Percentiles rank a stretch among this genome's conserved stretches.
Conservation (phyloP, 2,888 invertebrate species). For the Cataglyphis albicans region DNA sequence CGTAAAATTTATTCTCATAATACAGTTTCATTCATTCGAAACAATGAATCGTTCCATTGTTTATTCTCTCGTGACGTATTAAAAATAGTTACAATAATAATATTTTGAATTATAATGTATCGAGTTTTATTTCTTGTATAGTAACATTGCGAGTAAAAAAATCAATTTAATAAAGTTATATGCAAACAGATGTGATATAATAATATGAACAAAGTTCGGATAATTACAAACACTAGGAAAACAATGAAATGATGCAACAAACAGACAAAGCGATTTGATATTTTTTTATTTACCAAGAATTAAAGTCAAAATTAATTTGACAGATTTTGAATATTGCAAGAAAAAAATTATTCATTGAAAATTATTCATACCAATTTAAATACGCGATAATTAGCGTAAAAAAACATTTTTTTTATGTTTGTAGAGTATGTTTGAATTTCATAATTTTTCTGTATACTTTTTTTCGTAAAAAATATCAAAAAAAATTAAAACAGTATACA, state of each 20-base stretch:
- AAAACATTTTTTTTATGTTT: background rate
- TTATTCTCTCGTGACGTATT: slow-evolving; percentile 5
- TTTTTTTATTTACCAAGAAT: background rate
- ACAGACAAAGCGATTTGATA: background rate
- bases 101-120: background rate
- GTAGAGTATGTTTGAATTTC: background rate
- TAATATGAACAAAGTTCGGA: background rate
- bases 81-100: slow-evolving; percentile 12
- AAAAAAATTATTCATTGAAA: background rate
- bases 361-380: slow-evolving; percentile 7
- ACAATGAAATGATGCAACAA: background rate
- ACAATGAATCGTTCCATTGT: background rate
- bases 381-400: background rate
- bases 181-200: background rate
- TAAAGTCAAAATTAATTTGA: background rate
- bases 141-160: background rate
- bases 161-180: background rate
- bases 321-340: background rate
- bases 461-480: background rate
- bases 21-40: background rate
- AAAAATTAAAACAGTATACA: background rate
- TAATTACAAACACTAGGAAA: background rate
- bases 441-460: slow-evolving; percentile 10
- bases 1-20: slow-evolving; percentile 34
- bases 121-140: background rate